These are phyloP conservation scores for Tetropium fuscum DNA, from an alignment of 2,888 invertebrate species.

Conservation along the genomic window DNA sequence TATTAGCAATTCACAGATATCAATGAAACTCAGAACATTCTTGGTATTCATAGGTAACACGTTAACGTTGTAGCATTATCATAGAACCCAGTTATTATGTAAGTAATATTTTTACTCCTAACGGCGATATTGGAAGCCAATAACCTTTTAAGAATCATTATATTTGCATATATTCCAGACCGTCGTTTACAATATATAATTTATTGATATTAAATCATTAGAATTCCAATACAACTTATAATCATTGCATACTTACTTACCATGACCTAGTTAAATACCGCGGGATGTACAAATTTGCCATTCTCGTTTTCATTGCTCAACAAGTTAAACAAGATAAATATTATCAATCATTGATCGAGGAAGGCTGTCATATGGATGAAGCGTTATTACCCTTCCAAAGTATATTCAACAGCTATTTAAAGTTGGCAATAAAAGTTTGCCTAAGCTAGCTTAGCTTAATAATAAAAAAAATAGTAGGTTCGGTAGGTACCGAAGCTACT, in stretches of 20 bases:
- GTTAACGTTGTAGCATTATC: too few relatives aligned
- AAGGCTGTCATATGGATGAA: too few relatives aligned
- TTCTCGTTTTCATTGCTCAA: conserved; percentile 11
- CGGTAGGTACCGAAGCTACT: too few relatives aligned
- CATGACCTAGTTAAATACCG: conserved; percentile 14
- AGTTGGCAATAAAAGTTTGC: too few relatives aligned
- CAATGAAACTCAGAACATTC: too few relatives aligned
- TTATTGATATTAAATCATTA: conserved; percentile 1
- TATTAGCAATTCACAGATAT: too few relatives aligned
- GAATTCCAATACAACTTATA: neutral
- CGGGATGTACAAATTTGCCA: conserved; percentile 11
- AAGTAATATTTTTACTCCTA: neutral
- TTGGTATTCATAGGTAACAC: neutral
- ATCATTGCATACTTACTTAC: conserved; percentile 12
- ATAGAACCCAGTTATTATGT: neutral
- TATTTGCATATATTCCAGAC: neutral
- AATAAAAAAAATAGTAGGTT: too few relatives aligned
- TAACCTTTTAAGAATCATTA: conserved; percentile 9
- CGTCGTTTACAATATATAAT: conserved; percentile 1
- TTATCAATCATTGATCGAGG: too few relatives aligned
- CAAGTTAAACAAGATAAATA: too few relatives aligned
- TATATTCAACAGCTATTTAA: too few relatives aligned
- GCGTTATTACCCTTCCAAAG: too few relatives aligned
- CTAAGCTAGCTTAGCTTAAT: too few relatives aligned
- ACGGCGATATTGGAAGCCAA: conserved; percentile 3